phyloP scores from a whole-genome alignment of 2,797 vertebrate species.

The Pangasius sanitwongsei region DNA sequence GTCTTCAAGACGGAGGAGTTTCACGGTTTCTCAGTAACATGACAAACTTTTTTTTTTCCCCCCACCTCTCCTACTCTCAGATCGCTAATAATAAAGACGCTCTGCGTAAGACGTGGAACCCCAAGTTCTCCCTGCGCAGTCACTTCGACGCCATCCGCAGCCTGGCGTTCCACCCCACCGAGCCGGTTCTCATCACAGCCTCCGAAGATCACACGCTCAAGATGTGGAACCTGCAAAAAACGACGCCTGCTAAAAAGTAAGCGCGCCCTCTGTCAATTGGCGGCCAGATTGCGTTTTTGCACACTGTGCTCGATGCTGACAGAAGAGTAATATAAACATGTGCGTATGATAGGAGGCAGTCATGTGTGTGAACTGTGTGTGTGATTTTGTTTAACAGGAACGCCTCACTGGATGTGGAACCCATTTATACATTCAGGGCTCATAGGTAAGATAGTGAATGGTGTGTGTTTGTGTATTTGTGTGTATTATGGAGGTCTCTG shows the following conservation, averaged over 20 bases:
- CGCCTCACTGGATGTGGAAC: conserved; percentile 94
- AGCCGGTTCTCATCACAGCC: conserved; percentile 95
- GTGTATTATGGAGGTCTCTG: neutral
- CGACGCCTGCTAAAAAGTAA: conserved; percentile 94
- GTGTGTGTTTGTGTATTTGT: neutral
- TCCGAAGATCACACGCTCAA: conserved; percentile 97
- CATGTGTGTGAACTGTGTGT: neutral
- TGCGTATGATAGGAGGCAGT: conserved; percentile 32
- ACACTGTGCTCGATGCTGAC: too few relatives aligned
- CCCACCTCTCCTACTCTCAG: conserved; percentile 64
- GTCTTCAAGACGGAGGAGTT: neutral
- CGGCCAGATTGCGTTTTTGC: conserved; percentile 52
- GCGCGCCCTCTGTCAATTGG: conserved; percentile 30
- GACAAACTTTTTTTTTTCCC: neutral
- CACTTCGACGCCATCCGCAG: conserved; percentile 95
- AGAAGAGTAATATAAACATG: neutral
- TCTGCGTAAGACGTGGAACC: conserved; percentile 93
- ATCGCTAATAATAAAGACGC: conserved; percentile 91
- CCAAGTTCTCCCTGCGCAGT: conserved; percentile 93
- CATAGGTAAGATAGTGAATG: conserved; percentile 82
- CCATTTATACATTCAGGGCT: conserved; percentile 98
- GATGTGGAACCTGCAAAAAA: conserved; percentile 99
- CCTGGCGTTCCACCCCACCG: conserved; percentile 90
- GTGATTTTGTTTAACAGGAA: conserved; percentile 76
- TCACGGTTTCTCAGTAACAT: neutral